These are phyloP conservation scores for Scolopax bukidnonensis DNA, from an alignment of 2,797 vertebrate species.

Conservation along the genomic window DNA sequence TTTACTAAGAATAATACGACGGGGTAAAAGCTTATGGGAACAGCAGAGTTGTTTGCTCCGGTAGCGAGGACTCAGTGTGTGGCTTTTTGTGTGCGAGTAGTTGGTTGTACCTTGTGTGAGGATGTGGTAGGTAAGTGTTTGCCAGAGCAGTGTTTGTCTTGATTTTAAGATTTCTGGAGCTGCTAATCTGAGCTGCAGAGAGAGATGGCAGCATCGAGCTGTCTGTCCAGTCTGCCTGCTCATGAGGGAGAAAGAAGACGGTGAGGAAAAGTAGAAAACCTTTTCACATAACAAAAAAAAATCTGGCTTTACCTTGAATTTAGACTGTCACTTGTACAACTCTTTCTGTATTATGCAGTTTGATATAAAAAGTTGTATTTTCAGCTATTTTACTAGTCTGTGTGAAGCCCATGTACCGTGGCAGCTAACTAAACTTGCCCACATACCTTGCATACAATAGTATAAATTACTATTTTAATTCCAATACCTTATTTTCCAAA, in stretches of 20 bases:
- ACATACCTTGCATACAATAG: not conserved
- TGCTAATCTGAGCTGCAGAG: conserved; percentile 39
- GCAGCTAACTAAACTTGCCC: not conserved
- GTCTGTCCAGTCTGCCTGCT: not conserved
- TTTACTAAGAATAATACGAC: not conserved
- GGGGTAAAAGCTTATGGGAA: not conserved
- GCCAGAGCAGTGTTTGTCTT: not conserved
- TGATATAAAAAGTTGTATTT: not conserved
- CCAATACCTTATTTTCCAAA: not conserved
- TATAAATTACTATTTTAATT: not conserved
- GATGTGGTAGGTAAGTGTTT: not conserved
- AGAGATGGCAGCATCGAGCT: conserved; percentile 74
- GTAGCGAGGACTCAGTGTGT: not conserved
- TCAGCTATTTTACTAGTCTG: not conserved
- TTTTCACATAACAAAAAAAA: not conserved
- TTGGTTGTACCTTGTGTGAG: not conserved
- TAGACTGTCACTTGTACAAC: not conserved
- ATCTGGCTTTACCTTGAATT: not conserved
- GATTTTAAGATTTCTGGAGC: not conserved
- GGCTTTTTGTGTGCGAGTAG: not conserved
- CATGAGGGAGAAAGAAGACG: not conserved
- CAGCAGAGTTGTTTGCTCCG: not conserved
- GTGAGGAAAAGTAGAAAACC: conserved; percentile 2
- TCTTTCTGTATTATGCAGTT: not conserved
- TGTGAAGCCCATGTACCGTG: not conserved